Percentiles rank a stretch among this genome's conserved stretches.
These are phyloP conservation scores for Acanthaster planci DNA, from an alignment of 35 echinoderm and acorn worm genomes.

Conservation along the genomic window DNA sequence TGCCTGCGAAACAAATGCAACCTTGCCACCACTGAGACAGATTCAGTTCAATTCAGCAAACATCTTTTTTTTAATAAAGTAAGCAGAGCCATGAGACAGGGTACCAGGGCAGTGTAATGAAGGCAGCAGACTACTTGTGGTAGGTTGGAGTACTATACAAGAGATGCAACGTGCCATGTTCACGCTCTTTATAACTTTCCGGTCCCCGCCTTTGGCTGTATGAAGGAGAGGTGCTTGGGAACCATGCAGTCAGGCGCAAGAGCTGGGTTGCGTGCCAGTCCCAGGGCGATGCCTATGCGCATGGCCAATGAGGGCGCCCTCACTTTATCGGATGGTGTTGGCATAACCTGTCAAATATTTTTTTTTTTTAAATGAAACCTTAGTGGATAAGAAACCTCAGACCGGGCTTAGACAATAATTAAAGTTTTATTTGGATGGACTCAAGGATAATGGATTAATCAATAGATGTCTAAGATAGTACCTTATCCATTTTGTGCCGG, in stretches of 20 bases:
- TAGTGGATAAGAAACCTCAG: too few species aligned
- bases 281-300: conserved; percentile 64
- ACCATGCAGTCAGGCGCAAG: conserved; percentile 68
- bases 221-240: conserved; percentile 3
- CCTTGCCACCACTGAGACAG: too few species aligned
- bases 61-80: too few species aligned
- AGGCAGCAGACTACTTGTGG: too few species aligned
- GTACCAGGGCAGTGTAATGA: too few species aligned
- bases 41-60: too few species aligned
- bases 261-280: conserved; percentile 61
- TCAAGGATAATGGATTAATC: not conserved
- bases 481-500: conserved; percentile 85
- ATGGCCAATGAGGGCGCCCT: conserved; percentile 48
- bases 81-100: too few species aligned
- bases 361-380: not conserved
- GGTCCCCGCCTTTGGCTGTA: not conserved
- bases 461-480: conserved; percentile 2
- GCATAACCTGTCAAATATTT: conserved; percentile 59
- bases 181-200: not conserved
- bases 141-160: too few species aligned
- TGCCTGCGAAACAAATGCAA: too few species aligned
- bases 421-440: not conserved
- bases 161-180: too few species aligned
- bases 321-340: conserved; percentile 69
- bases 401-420: too few species aligned